These are phyloP conservation scores for Drosophila algonquin DNA, from an alignment of 2,888 invertebrate genomes.

Conservation along the genomic window DNA sequence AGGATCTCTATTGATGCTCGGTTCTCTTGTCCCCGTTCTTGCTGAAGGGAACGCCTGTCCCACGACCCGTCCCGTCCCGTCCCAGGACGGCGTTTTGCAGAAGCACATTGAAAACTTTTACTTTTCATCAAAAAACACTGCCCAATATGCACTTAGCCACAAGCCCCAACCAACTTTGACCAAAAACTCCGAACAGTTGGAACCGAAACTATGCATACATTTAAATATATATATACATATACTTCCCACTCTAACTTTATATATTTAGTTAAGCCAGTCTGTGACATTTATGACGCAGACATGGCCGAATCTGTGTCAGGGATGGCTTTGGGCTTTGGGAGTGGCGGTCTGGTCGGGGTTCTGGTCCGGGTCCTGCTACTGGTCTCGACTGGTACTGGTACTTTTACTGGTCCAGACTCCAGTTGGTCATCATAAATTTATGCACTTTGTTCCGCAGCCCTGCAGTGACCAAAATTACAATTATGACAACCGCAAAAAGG, in stretches of 20 bases:
- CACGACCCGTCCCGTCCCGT: conserved; percentile 31
- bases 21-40: conserved; percentile 40
- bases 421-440: conserved; percentile 75
- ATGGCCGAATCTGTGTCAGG: conserved; percentile 66
- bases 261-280: conserved; percentile 38
- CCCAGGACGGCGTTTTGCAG: conserved; percentile 37
- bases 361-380: neutral
- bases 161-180: conserved; percentile 49
- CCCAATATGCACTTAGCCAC: conserved; percentile 66
- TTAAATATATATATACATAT: conserved; percentile 46
- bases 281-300: conserved; percentile 63
- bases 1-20: conserved; percentile 11
- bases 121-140: conserved; percentile 55
- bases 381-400: conserved; percentile 7
- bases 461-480: conserved; percentile 79
- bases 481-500: conserved; percentile 80
- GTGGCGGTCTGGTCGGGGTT: conserved; percentile 1
- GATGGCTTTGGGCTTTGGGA: conserved; percentile 9
- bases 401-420: conserved; percentile 3
- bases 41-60: neutral
- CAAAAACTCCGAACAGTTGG: conserved; percentile 51
- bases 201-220: conserved; percentile 59
- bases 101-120: conserved; percentile 63
- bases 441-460: conserved; percentile 70
- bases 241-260: conserved; percentile 8